A percentile compares a stretch with the other conserved stretches of the same genome.
phyloP scores from a whole-genome alignment of 2,113 vertebrate genomes.

The Heloderma charlesbogerti region DNA sequence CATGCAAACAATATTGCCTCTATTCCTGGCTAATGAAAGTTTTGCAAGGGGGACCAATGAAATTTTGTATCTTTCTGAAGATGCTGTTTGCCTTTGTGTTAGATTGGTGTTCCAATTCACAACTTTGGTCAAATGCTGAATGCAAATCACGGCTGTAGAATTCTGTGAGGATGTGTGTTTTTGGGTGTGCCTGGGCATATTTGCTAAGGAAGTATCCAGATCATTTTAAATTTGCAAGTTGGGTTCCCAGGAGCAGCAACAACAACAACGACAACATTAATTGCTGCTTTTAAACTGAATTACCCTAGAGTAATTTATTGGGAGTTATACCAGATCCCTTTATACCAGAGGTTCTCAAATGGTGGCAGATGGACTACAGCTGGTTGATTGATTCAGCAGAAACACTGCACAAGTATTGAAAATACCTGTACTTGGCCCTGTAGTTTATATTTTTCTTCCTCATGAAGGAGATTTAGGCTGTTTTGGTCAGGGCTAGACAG shows the following conservation, averaged over 20 bases:
- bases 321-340: too few relatives aligned
- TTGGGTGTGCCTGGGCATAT: too few relatives aligned
- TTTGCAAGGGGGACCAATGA: neutral
- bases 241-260: neutral
- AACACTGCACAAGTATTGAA: neutral
- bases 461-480: neutral
- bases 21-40: neutral
- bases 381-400: neutral
- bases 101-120: neutral
- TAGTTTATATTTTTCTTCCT: neutral
- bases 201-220: neutral
- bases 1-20: slow-evolving; percentile 6
- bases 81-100: neutral
- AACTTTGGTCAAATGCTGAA: neutral
- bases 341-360: neutral
- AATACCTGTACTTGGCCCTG: neutral
- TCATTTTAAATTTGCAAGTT: neutral
- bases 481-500: neutral
- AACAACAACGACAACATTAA: neutral
- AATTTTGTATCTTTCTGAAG: neutral
- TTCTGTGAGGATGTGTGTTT: neutral
- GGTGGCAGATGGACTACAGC: neutral
- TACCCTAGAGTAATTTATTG: too few relatives aligned
- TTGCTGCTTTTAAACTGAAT: neutral
- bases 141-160: neutral